Evolutionary conservation across 2,888 invertebrate genomes (phyloP).

Genomic region (Abscondita cerata): DNA sequence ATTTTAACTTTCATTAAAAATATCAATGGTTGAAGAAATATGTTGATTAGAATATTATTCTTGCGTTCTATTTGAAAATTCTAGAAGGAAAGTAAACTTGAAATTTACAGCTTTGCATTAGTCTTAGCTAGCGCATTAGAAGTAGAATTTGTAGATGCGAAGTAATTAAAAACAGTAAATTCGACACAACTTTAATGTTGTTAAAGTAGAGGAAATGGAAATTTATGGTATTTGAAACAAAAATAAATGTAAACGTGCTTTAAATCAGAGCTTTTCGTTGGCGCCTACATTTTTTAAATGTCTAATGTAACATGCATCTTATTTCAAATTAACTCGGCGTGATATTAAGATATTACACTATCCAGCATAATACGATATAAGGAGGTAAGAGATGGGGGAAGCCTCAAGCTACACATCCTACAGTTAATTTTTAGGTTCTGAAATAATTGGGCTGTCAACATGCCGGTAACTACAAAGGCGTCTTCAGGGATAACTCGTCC

Average conservation of each 20-base stretch:
- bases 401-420: slow-evolving; percentile 35
- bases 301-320: no score
- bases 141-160: no score
- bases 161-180: no score
- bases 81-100: not conserved
- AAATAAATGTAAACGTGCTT: no score
- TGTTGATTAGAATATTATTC: no score
- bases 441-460: slow-evolving; percentile 48
- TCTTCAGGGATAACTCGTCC: slow-evolving; percentile 44
- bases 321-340: slow-evolving; percentile 22
- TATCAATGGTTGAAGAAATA: not conserved
- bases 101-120: no score
- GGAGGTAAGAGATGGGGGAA: slow-evolving; percentile 14
- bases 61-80: not conserved
- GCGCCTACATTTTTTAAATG: no score
- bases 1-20: slow-evolving; percentile 11
- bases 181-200: no score
- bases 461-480: slow-evolving; percentile 46
- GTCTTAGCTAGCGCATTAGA: no score
- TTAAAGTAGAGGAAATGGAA: no score
- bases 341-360: slow-evolving; percentile 24
- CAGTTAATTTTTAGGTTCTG: slow-evolving; percentile 44
- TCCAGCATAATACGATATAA: slow-evolving; percentile 29
- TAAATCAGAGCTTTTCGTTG: no score
- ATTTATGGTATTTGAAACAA: no score